These are phyloP conservation scores for Thymallus thymallus DNA, from an alignment of 2,113 vertebrate species.

Conservation along the genomic window DNA sequence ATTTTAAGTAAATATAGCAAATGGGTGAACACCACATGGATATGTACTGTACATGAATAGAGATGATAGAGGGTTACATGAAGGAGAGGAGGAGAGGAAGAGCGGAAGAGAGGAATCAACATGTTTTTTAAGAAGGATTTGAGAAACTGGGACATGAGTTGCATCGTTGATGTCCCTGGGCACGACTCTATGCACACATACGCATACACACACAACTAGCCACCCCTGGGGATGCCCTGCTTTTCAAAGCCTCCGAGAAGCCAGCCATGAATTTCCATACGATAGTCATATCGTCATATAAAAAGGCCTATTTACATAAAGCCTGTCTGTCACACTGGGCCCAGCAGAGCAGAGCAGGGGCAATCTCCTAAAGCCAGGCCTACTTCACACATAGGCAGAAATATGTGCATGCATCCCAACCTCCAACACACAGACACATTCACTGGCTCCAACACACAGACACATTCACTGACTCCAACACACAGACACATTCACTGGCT, in stretches of 20 bases:
- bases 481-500: too few species aligned
- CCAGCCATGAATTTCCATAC: neutral
- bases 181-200: slow-evolving; percentile 32
- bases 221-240: neutral
- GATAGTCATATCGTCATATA: too few species aligned
- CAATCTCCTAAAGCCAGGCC: too few species aligned
- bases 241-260: neutral
- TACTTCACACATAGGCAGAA: neutral
- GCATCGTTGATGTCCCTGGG: slow-evolving; percentile 71
- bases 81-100: neutral
- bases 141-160: slow-evolving; percentile 73
- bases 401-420: neutral
- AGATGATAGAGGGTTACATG: neutral
- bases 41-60: too few species aligned
- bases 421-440: too few species aligned
- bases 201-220: neutral
- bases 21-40: slow-evolving; percentile 22
- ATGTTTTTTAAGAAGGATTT: slow-evolving; percentile 67
- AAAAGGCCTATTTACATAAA: neutral
- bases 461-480: slow-evolving; percentile 26
- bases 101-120: slow-evolving; percentile 56
- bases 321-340: neutral
- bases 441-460: slow-evolving; percentile 26
- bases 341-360: too few species aligned
- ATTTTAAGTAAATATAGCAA: slow-evolving; percentile 6